Base-by-base conservation (phyloP, 2,888 invertebrate genomes). In the Leptinotarsa rubiginosa region DNA sequence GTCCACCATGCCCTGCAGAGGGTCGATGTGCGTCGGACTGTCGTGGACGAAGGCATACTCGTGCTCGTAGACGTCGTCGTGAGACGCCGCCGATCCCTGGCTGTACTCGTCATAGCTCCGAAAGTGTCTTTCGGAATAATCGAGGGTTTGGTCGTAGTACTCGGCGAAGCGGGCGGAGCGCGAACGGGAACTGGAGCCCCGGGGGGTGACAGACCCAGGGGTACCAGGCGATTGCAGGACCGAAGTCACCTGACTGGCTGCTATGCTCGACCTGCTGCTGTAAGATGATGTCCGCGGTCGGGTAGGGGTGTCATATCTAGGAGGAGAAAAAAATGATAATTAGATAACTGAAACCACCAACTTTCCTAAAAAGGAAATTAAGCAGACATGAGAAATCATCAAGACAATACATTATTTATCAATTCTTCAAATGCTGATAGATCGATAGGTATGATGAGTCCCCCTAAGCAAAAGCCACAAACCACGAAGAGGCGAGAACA, bases 81-180 rank as follows among this genome's bases (percentile, higher is more conserved):
- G 92, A 47, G 91, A 91, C 4, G 92, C 91, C 41, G 89, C 91
- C 76, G 92, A 92, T 83, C 94, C 90, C 88, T 92, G 91, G 88
- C 94, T 91, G 89, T 93, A 93, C 89, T 96, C 92, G 83, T 94
- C 94, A 85, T 91, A 92, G 85, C 90, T 92, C 74, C 92, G 91
- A 86, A 91, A 90, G 81, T 91, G 88, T 18, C 86, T 78, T 90
- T 90, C 69, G 88, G 87, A 80, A 89, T 90, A 65, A 90, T 90
- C 18, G 88, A 86, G 31, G 3, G 47, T 68, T 64, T 77, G 81
- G 18, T 85, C 85, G 78, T 86, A 85, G 85, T 80, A 87, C 20
- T 87, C 85, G 69, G 79, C 68, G 74, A 82, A 90, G 62, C 86
- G 84, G 70, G 89, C 88, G 25, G 91, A 88, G 82, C 91, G 84